Conservation (phyloP, 2,888 invertebrate genomes). For the Hybos culiciformis region DNA sequence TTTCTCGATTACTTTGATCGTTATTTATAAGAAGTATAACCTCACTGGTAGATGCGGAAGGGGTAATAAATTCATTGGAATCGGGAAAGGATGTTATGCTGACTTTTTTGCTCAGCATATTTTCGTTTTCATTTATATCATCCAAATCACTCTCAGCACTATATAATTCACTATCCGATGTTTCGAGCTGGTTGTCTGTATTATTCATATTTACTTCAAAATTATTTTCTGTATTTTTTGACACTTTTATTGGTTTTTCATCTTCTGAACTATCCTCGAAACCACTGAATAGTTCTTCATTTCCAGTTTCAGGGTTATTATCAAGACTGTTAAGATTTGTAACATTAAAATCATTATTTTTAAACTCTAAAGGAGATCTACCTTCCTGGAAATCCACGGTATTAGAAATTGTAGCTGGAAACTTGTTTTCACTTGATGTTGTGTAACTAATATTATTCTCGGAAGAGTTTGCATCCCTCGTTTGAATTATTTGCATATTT, state of each 20-base stretch:
- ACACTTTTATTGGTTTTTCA: slow-evolving; percentile 8
- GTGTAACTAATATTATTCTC: no score
- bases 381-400: no score
- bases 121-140: slow-evolving; percentile 6
- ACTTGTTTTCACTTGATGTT: no score
- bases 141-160: slow-evolving; percentile 22
- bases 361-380: no score
- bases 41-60: slow-evolving; percentile 6
- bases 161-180: slow-evolving; percentile 24
- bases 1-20: slow-evolving; percentile 7
- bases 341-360: no score
- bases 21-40: slow-evolving; percentile 8
- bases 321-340: no score
- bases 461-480: no score
- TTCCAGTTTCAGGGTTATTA: slow-evolving; percentile 12
- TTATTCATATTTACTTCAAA: background rate
- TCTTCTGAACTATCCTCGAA: slow-evolving; percentile 22
- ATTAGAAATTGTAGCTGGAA: no score
- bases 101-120: background rate
- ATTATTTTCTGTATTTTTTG: background rate
- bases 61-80: slow-evolving; percentile 5
- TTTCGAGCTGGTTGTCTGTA: slow-evolving; percentile 13
- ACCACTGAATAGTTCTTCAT: slow-evolving; percentile 24
- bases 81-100: slow-evolving; percentile 1
- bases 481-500: no score